Percentiles rank a stretch among this genome's conserved stretches.
phyloP scores from a whole-genome alignment of 2,888 invertebrate species.

The Drosophila demipolita region DNA sequence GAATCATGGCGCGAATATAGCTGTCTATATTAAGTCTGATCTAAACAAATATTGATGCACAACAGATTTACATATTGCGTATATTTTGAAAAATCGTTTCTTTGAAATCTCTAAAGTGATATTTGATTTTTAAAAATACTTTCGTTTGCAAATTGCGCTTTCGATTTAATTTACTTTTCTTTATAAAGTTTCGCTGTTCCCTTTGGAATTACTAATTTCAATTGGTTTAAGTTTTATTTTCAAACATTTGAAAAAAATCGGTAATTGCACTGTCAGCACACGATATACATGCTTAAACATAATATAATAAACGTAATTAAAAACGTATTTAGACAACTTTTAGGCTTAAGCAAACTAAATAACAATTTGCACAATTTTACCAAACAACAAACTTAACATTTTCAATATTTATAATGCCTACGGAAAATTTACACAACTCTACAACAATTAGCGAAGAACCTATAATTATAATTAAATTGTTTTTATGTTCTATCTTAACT shows the following conservation, averaged over 20 bases:
- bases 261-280: slow-evolving; percentile 32
- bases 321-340: slow-evolving; percentile 42
- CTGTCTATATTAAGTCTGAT: slow-evolving; percentile 61
- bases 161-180: neutral
- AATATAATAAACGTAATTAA: slow-evolving; percentile 21
- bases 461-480: slow-evolving; percentile 30
- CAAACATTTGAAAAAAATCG: neutral
- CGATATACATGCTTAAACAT: slow-evolving; percentile 22
- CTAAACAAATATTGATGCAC: slow-evolving; percentile 23
- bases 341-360: slow-evolving; percentile 57
- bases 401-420: slow-evolving; percentile 67
- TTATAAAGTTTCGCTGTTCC: neutral
- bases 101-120: slow-evolving; percentile 2
- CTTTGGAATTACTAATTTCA: neutral
- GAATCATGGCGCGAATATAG: slow-evolving; percentile 44
- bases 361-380: slow-evolving; percentile 75
- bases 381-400: slow-evolving; percentile 57
- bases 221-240: neutral
- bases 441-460: slow-evolving; percentile 52
- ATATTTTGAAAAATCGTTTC: neutral
- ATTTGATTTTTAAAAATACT: neutral
- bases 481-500: slow-evolving; percentile 32
- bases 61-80: slow-evolving; percentile 24
- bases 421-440: slow-evolving; percentile 53
- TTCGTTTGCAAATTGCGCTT: neutral